A percentile compares a stretch with the other conserved stretches of the same genome.
These are phyloP conservation scores for Andrena hattorfiana DNA, from an alignment of 2,888 invertebrate species.

Conservation along the genomic window DNA sequence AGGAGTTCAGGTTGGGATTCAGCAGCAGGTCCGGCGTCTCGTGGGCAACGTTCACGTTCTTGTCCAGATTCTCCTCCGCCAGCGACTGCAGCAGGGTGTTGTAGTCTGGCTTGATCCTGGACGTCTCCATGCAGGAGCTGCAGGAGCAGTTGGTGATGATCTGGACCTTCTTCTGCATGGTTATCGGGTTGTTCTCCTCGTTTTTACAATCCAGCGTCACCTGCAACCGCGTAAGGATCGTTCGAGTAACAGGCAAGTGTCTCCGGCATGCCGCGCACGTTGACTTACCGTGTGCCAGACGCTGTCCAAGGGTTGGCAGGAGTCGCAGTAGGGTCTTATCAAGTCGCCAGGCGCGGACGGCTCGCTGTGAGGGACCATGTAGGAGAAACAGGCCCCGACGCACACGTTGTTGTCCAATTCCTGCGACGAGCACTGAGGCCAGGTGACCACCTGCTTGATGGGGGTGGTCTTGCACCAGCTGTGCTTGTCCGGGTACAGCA, in stretches of 20 bases:
- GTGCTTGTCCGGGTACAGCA: conserved; percentile 89
- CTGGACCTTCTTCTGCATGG: conserved; percentile 88
- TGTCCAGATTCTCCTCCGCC: conserved; percentile 79
- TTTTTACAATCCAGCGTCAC: conserved; percentile 87
- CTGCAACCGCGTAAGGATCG: conserved; percentile 77
- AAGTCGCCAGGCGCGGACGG: conserved; percentile 89
- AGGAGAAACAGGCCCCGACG: conserved; percentile 90
- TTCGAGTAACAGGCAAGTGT: too few relatives aligned
- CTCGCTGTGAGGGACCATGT: conserved; percentile 89
- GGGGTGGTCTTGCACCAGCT: conserved; percentile 90
- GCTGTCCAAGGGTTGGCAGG: conserved; percentile 89
- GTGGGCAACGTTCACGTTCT: conserved; percentile 78
- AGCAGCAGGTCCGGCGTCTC: conserved; percentile 84
- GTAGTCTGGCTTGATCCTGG: conserved; percentile 82
- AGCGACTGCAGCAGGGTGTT: conserved; percentile 80
- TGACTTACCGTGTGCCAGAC: conserved; percentile 88
- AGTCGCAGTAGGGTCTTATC: conserved; percentile 89
- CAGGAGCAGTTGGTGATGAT: conserved; percentile 89
- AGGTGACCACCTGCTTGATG: conserved; percentile 89
- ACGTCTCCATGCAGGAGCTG: conserved; percentile 87
- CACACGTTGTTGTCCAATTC: conserved; percentile 90
- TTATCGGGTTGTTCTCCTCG: conserved; percentile 85
- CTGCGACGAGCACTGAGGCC: conserved; percentile 88
- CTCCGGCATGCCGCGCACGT: background rate
- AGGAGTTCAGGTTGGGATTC: conserved; percentile 79